Evolutionary conservation across 1,140 invertebrate genomes (phyloP).

Genomic region (Spodoptera litura): DNA sequence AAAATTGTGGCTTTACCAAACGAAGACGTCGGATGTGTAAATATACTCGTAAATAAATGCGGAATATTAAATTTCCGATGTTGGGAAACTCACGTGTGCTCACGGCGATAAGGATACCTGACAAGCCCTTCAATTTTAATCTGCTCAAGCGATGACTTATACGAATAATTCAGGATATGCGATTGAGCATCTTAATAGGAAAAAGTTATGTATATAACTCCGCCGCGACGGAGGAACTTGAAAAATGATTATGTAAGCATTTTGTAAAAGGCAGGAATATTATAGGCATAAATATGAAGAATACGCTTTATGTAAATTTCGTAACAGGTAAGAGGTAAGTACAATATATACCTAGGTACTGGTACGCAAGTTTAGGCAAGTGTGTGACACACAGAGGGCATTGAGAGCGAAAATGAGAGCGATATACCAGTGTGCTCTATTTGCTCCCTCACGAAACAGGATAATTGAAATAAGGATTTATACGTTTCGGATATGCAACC

Average conservation of each 20-base stretch:
- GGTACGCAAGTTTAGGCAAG: constrained; percentile 64
- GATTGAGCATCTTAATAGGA: constrained; percentile 21
- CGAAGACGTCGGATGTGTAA: constrained; percentile 59
- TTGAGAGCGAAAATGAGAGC: constrained; percentile 76
- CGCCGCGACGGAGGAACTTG: constrained; percentile 1
- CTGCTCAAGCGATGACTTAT: constrained; percentile 26
- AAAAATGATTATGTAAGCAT: constrained; percentile 21
- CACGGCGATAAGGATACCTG: constrained; percentile 17
- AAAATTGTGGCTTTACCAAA: constrained; percentile 61
- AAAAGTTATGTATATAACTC: constrained; percentile 31
- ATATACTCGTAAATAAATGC: constrained; percentile 65
- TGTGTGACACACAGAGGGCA: constrained; percentile 62
- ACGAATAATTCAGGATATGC: constrained; percentile 26
- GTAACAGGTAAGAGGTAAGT: constrained; percentile 22
- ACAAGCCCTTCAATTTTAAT: constrained; percentile 40
- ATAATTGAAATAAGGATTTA: constrained; percentile 84
- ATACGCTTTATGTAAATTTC: constrained; percentile 42
- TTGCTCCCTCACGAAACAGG: constrained; percentile 74
- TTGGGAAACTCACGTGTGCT: constrained; percentile 32
- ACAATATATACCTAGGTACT: constrained; percentile 41
- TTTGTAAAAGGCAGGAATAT: constrained; percentile 39
- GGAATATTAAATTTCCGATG: constrained; percentile 47
- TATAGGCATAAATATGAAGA: constrained; percentile 36
- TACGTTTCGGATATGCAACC: constrained; percentile 74
- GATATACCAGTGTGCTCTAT: constrained; percentile 74